Evolutionary conservation across 2,797 vertebrate genomes (phyloP).

Genomic region (Sparus aurata): DNA sequence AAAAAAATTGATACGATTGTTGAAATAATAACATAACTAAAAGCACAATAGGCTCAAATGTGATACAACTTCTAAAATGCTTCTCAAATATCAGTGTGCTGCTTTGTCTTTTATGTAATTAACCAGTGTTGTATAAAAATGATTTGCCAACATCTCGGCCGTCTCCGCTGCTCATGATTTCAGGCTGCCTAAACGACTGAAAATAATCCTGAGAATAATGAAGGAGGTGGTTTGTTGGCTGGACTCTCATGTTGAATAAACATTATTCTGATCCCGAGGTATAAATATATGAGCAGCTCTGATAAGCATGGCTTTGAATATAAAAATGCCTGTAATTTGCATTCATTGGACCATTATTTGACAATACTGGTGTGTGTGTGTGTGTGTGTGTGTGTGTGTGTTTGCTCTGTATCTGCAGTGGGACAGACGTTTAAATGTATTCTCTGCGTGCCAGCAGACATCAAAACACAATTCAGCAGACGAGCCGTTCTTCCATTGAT

Average conservation of each 20-base stretch:
- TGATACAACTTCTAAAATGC: not conserved
- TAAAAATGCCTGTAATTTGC: constrained; percentile 48
- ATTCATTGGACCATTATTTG: constrained; percentile 45
- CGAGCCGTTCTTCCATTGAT: constrained; percentile 56
- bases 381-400: constrained; percentile 33
- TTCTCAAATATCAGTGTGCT: not conserved
- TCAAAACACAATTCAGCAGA: constrained; percentile 66
- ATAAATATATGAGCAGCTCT: constrained; percentile 39
- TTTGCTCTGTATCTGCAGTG: constrained; percentile 38
- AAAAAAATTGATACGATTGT: too few species aligned
- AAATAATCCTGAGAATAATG: constrained; percentile 35
- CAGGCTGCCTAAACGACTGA: constrained; percentile 1
- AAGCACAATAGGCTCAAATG: not conserved
- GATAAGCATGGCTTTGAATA: constrained; percentile 42
- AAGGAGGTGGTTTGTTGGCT: constrained; percentile 29
- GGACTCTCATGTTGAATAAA: constrained; percentile 45
- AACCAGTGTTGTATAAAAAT: not conserved
- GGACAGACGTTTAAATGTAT: constrained; percentile 53
- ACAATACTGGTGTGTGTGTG: constrained; percentile 19
- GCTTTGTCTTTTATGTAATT: not conserved
- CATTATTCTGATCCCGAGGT: constrained; percentile 52
- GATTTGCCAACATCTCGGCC: not conserved
- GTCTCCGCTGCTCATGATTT: not conserved
- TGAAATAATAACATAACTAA: not conserved
- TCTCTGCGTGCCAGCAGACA: constrained; percentile 54